These are phyloP conservation scores for Spilogale gracilis DNA, from an alignment of 2,113 vertebrate genomes.

Conservation along the genomic window DNA sequence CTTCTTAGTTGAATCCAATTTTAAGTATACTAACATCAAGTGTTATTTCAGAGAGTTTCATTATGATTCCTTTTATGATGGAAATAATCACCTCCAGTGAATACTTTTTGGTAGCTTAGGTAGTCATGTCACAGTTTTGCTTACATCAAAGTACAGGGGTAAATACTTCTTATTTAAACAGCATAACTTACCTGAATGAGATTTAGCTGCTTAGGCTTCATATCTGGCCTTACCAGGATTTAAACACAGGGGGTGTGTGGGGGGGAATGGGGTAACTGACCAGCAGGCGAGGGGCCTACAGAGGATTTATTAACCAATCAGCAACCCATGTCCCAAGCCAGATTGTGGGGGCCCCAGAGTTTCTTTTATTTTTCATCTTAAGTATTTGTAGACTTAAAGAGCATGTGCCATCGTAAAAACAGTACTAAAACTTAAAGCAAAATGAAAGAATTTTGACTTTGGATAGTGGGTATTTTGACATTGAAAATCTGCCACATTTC, in stretches of 20 bases:
- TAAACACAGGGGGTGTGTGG: background rate
- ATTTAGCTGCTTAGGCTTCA: background rate
- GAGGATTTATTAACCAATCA: background rate
- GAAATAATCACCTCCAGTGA: background rate
- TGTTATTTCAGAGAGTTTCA: slow-evolving; percentile 21
- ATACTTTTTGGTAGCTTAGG: background rate
- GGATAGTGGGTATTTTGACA: background rate
- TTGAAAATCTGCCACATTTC: background rate
- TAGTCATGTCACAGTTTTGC: background rate
- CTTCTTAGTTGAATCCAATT: background rate
- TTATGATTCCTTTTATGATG: background rate
- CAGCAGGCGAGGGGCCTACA: background rate
- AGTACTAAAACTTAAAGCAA: slow-evolving; percentile 9
- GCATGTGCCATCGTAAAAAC: slow-evolving; percentile 3
- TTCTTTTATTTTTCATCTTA: slow-evolving; percentile 13
- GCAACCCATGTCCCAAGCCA: background rate
- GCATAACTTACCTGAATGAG: background rate
- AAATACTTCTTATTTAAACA: slow-evolving; percentile 9
- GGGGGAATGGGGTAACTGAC: no score
- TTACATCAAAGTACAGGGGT: background rate
- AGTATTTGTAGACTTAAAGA: background rate
- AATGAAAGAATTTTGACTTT: background rate
- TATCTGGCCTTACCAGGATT: background rate
- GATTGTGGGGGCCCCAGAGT: background rate
- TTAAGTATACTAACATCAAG: background rate